phyloP scores from a whole-genome alignment of 2,888 invertebrate species.

The Harpagoxenus sublaevis region DNA sequence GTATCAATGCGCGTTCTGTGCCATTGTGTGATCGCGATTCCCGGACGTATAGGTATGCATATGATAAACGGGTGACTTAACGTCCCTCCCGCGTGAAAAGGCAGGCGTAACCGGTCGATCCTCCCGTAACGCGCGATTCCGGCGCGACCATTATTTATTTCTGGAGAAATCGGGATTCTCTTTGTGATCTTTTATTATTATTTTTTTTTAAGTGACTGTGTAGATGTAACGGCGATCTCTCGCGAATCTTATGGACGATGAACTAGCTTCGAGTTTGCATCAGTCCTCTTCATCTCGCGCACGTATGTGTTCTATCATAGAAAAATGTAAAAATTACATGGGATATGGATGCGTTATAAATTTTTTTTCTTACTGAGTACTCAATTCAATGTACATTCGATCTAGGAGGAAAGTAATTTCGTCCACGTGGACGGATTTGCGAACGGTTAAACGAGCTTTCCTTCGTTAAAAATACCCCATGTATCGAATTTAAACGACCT shows the following conservation, averaged over 20 bases:
- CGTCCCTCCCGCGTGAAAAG: background rate
- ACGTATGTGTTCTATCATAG: background rate
- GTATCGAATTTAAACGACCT: slow-evolving; percentile 51
- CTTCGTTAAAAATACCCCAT: slow-evolving; percentile 32
- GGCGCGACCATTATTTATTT: background rate
- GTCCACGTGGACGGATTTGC: background rate
- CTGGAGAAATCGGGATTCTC: slow-evolving; percentile 1
- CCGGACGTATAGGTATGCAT: slow-evolving; percentile 15
- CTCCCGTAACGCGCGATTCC: background rate
- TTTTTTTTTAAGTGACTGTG: background rate
- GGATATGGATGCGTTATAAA: background rate
- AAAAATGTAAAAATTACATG: background rate
- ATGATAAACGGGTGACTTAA: slow-evolving; percentile 21
- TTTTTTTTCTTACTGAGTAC: background rate
- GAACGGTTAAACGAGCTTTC: background rate
- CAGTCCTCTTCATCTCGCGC: background rate
- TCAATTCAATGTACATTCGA: slow-evolving; percentile 10
- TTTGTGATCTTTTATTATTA: background rate
- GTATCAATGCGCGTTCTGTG: slow-evolving; percentile 47
- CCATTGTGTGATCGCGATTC: slow-evolving; percentile 53
- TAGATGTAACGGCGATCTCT: background rate
- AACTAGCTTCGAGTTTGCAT: background rate
- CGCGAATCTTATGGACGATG: background rate
- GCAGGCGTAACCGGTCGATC: background rate
- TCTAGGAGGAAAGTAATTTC: slow-evolving; percentile 20